These are phyloP conservation scores for Prunella himalayana DNA, from an alignment of 2,113 vertebrate genomes.

Conservation along the genomic window DNA sequence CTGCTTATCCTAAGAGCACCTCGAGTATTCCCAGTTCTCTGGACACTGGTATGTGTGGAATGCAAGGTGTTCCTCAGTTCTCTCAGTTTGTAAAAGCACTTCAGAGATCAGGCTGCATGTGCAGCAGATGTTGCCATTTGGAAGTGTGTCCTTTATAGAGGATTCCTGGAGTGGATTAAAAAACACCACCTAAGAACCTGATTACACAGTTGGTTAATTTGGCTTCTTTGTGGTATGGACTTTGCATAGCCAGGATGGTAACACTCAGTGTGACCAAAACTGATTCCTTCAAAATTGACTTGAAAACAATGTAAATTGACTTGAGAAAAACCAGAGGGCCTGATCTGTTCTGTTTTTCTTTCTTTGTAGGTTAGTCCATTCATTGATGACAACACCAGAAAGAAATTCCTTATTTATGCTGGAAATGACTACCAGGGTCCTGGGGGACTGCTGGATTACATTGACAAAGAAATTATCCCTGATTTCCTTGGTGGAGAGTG, in stretches of 20 bases:
- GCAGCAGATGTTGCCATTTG: not conserved
- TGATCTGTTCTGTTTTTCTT: not conserved
- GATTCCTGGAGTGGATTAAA: not conserved
- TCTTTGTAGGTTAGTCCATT: conserved; percentile 88
- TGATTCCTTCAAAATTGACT: not conserved
- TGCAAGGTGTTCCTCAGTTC: not conserved
- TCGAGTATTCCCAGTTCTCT: conserved; percentile 91
- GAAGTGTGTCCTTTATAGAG: not conserved
- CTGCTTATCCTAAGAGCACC: conserved; percentile 91
- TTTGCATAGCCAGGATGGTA: not conserved
- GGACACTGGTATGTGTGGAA: conserved; percentile 84
- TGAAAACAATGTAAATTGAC: not conserved
- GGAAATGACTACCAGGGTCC: conserved; percentile 94
- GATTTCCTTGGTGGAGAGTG: conserved; percentile 93
- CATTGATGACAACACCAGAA: conserved; percentile 95
- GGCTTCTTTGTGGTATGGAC: not conserved
- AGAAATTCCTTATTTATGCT: conserved; percentile 95
- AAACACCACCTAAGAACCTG: not conserved
- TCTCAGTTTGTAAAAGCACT: not conserved
- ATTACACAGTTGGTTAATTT: not conserved
- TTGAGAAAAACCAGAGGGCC: not conserved
- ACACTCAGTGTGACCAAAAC: not conserved
- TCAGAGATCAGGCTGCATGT: not conserved
- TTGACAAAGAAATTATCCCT: conserved; percentile 88
- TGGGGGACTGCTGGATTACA: conserved; percentile 91